These are phyloP conservation scores for Ceriagrion tenellum DNA, from an alignment of 2,888 invertebrate species.

Conservation along the genomic window DNA sequence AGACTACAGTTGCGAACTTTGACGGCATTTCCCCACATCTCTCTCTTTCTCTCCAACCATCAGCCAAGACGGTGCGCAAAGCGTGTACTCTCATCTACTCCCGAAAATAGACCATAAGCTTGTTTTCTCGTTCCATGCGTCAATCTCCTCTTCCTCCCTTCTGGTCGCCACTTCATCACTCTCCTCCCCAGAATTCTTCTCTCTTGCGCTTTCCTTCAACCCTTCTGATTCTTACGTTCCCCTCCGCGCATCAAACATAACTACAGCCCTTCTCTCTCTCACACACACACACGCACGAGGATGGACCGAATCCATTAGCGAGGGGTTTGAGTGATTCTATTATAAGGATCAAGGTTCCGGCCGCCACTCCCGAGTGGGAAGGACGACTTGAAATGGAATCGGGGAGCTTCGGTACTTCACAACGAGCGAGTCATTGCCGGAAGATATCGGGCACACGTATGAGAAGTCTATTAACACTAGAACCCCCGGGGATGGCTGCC, in stretches of 20 bases:
- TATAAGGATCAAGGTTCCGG: conserved; percentile 29
- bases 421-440: background rate
- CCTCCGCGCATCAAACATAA: background rate
- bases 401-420: background rate
- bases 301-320: conserved; percentile 21
- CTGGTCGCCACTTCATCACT: too few relatives aligned
- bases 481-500: too few relatives aligned
- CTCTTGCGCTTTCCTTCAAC: background rate
- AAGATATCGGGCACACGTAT: background rate
- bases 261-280: background rate
- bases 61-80: background rate
- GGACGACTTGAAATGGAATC: background rate
- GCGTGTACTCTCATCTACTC: background rate
- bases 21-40: background rate
- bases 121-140: background rate
- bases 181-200: background rate
- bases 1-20: too few relatives aligned
- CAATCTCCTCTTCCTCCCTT: background rate
- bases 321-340: conserved; percentile 22
- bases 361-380: background rate
- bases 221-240: too few relatives aligned
- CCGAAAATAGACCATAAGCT: background rate
- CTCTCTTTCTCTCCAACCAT: background rate
- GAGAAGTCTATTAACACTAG: too few relatives aligned
- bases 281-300: background rate